Base-by-base conservation (phyloP, 2,797 vertebrate species). In the Huso huso region DNA sequence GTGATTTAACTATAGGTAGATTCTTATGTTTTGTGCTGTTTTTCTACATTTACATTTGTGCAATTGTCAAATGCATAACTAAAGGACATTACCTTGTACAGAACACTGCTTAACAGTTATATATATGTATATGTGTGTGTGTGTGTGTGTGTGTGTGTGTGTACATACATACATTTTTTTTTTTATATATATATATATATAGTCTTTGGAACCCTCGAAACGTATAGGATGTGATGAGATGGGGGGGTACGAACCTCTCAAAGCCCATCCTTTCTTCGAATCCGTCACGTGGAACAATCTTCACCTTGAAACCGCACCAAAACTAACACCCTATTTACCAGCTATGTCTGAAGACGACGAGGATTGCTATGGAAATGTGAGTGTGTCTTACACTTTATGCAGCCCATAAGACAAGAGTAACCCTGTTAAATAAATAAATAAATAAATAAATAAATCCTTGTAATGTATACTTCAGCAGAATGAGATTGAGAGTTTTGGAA, bases 271-370 rank as follows among this genome's bases (percentile, higher is more conserved):
- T 0, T 99, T 99, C 84, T 99, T 99, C 0, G 95, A 97, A 75
- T 91, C 87, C 8, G 91, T 96, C 77, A 88, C 88, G 1, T 99
- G 96, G 96, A 88, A 93, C 67, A 91, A 95, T 71, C 78, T 99
- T 7, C 93, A 98, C 79, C 80, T 91, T 74, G 95, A 98, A 79
- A 97, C 90, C 0, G 95, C 97, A 0, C 97, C 97, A 1, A 99
- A 98, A 77, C 95, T 99, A 73, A 99, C 95, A 0, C 94, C 97
- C 0, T 99, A 98, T 79, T 83, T 99, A 74, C 97, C 96, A 1
- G 97, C 97, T 62, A 99, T 99, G 97, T 98, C 96, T 0, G 97
- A 99, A 74, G 96, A 99, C 51, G 97, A 99, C 11, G 97, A 99
- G 79, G 97, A 99, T 83, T 99, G 96, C 87, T 99, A 99, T 1